Base-by-base conservation (phyloP, 1,140 invertebrate species). In the Rhagoletis pomonella region DNA sequence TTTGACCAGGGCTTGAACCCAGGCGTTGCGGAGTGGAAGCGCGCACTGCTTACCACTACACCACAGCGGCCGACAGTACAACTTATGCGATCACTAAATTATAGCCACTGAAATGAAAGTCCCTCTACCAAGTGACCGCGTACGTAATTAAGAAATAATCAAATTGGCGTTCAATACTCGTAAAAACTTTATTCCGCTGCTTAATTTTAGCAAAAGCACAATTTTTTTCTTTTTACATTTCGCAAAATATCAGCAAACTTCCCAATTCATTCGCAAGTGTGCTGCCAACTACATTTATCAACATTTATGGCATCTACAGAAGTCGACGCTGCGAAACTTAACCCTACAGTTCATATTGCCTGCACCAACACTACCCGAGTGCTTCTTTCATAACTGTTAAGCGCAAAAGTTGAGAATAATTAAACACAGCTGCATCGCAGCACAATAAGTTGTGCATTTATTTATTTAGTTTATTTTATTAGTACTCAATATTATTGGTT, bases 391-490 rank as follows among this genome's bases (percentile, higher is more conserved):
- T 47, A 77, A 77, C 69, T 47, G 69, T 77, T 77, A 47, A 17
- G 69, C 12, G 69, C 17, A 42, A 42, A 67, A 67, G 65, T 67
- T 67, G 65, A 67, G 14, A 67, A 67, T 67, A 67, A 67, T 67
- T 67, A 67, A 67, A 67, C 65, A 67, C 65, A 67, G 65, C 65
- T 67, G 65, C 65, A 67, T 42, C 65, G 12, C 6, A 67, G 65
- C 65, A 42, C 29, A 29, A 29, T 67, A 50, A 77, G 44, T 50
- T 77, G 39, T 50, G 69, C 69, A 50, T 77, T 77, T 77, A 77
- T 77, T 77, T 50, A 77, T 77, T 50, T 77, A 69, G 29, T 29
- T 29, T 29, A 29, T 29, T 29, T 29, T 1, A 29, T 0, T 29
- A 29, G 29, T 29, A 29, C 29, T 29, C 29, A 5, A 47, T 77